Base-by-base conservation (phyloP, 2,113 vertebrate genomes). In the Phyllostomus hastatus region DNA sequence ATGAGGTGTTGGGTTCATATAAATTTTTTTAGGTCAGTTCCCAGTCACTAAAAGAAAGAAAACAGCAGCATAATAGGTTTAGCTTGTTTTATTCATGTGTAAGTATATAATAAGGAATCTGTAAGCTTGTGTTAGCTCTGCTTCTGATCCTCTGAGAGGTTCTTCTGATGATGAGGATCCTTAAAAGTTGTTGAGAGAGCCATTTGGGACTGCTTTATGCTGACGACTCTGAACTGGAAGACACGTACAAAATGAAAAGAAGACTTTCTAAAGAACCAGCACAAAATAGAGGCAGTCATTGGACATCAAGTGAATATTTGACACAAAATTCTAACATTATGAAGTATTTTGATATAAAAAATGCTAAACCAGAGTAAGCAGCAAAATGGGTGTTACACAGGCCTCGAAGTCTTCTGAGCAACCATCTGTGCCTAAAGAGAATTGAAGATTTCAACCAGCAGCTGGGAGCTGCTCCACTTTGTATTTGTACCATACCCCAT, bases 71-170 rank as follows among this genome's bases (percentile, higher is more conserved):
- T 82, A 94, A 97, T 69, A 88, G 88, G 57, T 50, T 43, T 70
- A 86, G 38, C 90, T 94, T 96, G 84, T 90, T 96, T 97, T 93
- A 96, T 97, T 95, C 95, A 89, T 89, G 94, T 1, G 8, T 96
- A 91, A 95, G 92, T 79, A 95, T 87, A 75, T 92, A 86, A 93
- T 96, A 93, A 95, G 85, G 85, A 90, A 91, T 93, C 92, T 0
- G 20, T 96, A 96, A 97, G 78, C 95, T 88, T 91, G 85, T 88
- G 91, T 97, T 97, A 96, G 88, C 88, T 79, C 54, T 91, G 87
- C n/a, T 90, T 95, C 95, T 97, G 80, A 97, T 97, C 94, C 94
- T 97, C 93, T 95, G 96, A 97, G 97, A 96, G 95, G 90, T 96
- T 97, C 94, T 97, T 97, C 79, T 96, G 90, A 31, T 79, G 89